Evolutionary conservation across 1,140 invertebrate species (phyloP).

Genomic region (Tribolium madens): DNA sequence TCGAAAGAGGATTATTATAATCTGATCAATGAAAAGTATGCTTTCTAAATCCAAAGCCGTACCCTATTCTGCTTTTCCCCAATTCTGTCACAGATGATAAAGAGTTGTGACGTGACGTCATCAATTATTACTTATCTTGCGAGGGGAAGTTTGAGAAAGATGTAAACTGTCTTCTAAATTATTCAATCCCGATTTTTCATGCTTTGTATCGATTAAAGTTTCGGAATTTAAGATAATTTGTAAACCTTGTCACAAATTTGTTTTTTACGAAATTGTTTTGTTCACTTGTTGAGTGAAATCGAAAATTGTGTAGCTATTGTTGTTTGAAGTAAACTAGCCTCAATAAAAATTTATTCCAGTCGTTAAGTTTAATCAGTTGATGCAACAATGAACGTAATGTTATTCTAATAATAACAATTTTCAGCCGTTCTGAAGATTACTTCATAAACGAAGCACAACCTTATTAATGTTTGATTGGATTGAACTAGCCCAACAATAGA

Average conservation of each 20-base stretch:
- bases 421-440: conserved; percentile 5
- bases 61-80: not conserved
- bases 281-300: conserved; percentile 3
- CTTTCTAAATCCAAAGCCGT: not conserved
- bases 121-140: conserved; percentile 21
- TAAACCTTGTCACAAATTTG: conserved; percentile 1
- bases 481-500: not conserved
- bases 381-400: not conserved
- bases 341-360: conserved; percentile 20
- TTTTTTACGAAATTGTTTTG: conserved; percentile 1
- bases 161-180: conserved; percentile 12
- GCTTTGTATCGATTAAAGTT: not conserved
- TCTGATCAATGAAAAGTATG: not conserved
- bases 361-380: conserved; percentile 4
- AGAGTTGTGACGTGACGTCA: conserved; percentile 14
- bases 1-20: not conserved
- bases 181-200: not conserved
- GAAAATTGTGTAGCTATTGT: conserved; percentile 15
- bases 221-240: not conserved
- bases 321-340: not conserved
- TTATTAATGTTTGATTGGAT: not conserved
- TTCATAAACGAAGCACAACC: conserved; percentile 14
- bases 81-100: conserved; percentile 3
- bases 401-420: conserved; percentile 20
- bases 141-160: not conserved